A percentile compares a stretch with the other conserved stretches of the same genome.
Evolutionary conservation across 2,113 vertebrate species (phyloP).

Genomic region (Syrmaticus mikado): DNA sequence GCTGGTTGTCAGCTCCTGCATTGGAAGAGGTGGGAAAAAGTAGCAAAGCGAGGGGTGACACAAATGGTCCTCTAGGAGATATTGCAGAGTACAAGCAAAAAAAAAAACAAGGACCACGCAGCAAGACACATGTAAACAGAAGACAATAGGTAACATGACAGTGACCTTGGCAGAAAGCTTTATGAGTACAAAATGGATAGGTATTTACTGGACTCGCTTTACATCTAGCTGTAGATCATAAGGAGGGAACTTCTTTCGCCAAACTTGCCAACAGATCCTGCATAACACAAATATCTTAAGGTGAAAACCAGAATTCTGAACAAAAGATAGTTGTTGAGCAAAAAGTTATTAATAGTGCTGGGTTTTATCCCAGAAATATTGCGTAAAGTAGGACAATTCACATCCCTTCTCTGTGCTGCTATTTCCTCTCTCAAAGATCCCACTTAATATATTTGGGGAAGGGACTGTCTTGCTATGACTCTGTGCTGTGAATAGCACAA

Average conservation of each 20-base stretch:
- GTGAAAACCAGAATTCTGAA: slow-evolving; percentile 53
- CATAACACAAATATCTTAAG: slow-evolving; percentile 47
- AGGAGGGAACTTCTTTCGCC: not conserved
- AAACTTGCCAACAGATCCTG: not conserved
- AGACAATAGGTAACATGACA: not conserved
- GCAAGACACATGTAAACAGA: not conserved
- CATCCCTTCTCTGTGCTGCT: slow-evolving; percentile 53
- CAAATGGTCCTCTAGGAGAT: not conserved
- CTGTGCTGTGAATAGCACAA: slow-evolving; percentile 53
- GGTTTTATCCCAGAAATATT: slow-evolving; percentile 66
- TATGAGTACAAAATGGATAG: not conserved
- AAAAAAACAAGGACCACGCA: not conserved
- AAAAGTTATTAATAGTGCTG: slow-evolving; percentile 67
- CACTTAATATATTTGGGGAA: slow-evolving; percentile 56
- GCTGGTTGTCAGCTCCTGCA: not conserved
- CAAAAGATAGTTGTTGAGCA: slow-evolving; percentile 63
- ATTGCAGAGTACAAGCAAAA: not conserved
- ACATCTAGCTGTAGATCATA: not conserved
- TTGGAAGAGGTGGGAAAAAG: not conserved
- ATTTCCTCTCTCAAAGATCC: slow-evolving; percentile 63
- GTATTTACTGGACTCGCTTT: not conserved
- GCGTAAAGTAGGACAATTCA: slow-evolving; percentile 57
- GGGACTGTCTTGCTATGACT: slow-evolving; percentile 40
- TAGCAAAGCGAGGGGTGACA: not conserved
- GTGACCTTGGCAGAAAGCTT: not conserved